Evolutionary conservation across 1,140 invertebrate genomes (phyloP).

Genomic region (Zaprionus camerounensis): DNA sequence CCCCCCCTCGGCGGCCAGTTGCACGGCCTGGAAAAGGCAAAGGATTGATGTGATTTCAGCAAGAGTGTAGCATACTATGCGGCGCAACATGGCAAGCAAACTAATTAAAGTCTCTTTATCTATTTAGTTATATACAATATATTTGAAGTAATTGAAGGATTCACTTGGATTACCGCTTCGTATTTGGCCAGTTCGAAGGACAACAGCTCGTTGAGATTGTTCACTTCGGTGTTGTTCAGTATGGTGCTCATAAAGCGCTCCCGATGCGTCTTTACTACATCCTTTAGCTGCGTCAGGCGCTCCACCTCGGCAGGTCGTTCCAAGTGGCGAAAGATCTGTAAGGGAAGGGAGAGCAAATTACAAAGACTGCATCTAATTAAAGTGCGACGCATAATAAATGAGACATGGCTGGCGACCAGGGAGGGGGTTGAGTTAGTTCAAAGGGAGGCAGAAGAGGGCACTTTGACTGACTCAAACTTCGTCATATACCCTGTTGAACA

Average conservation of each 20-base stretch:
- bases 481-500: background rate
- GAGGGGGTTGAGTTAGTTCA: too few species aligned
- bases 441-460: background rate
- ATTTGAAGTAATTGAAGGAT: background rate
- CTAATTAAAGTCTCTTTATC: too few species aligned
- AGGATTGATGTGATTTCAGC: background rate
- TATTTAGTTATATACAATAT: too few species aligned
- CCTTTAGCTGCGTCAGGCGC: conserved; percentile 86
- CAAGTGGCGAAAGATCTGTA: conserved; percentile 89
- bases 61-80: conserved; percentile 1
- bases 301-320: conserved; percentile 90
- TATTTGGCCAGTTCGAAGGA: conserved; percentile 87
- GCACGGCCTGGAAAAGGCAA: conserved; percentile 84
- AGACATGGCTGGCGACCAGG: background rate
- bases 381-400: conserved; percentile 34
- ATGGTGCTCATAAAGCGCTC: conserved; percentile 85
- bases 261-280: conserved; percentile 85
- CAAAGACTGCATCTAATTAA: conserved; percentile 49
- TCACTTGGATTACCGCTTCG: conserved; percentile 84
- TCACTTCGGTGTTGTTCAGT: conserved; percentile 86
- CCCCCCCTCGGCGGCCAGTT: conserved; percentile 88
- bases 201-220: conserved; percentile 86
- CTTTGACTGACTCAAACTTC: background rate
- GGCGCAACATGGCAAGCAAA: background rate
- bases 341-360: conserved; percentile 24